Conservation (phyloP, 2,113 vertebrate species). For the Pteronura brasiliensis region DNA sequence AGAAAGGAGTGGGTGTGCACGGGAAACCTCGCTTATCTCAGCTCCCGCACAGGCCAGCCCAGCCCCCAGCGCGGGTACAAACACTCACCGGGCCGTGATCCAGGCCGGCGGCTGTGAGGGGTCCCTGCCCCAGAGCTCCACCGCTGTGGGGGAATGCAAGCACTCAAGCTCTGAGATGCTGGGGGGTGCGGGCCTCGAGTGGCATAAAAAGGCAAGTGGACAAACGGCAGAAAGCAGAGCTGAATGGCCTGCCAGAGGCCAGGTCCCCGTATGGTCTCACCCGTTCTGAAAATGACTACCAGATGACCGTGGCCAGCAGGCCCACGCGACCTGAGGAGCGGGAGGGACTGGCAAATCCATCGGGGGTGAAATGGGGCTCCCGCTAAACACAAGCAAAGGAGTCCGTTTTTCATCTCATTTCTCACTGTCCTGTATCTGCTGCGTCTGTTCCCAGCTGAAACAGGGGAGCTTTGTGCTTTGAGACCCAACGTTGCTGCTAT, state of each 20-base stretch:
- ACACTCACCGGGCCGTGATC: neutral
- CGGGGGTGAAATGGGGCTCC: conserved; percentile 22
- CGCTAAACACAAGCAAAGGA: conserved; percentile 16
- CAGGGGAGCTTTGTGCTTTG: neutral
- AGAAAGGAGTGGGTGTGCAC: neutral
- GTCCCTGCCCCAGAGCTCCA: neutral
- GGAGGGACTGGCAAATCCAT: conserved; percentile 28
- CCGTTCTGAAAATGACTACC: conserved; percentile 23
- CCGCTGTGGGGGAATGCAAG: neutral
- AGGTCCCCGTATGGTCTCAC: neutral
- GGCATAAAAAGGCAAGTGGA: conserved; percentile 14
- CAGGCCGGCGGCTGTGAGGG: neutral
- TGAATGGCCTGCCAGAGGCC: conserved; percentile 19
- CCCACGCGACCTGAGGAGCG: neutral
- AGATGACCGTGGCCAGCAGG: conserved; percentile 24
- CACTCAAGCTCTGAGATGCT: neutral
- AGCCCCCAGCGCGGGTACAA: neutral
- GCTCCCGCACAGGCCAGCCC: neutral
- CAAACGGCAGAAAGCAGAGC: conserved; percentile 20
- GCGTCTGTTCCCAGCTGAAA: neutral
- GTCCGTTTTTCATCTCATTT: conserved; percentile 36
- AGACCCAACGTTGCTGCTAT: neutral
- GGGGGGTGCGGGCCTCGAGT: neutral
- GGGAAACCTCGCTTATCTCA: neutral
- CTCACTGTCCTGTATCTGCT: conserved; percentile 19